These are phyloP conservation scores for Coelogynopora nodosa DNA, from an alignment of 2,888 invertebrate species.

Conservation along the genomic window DNA sequence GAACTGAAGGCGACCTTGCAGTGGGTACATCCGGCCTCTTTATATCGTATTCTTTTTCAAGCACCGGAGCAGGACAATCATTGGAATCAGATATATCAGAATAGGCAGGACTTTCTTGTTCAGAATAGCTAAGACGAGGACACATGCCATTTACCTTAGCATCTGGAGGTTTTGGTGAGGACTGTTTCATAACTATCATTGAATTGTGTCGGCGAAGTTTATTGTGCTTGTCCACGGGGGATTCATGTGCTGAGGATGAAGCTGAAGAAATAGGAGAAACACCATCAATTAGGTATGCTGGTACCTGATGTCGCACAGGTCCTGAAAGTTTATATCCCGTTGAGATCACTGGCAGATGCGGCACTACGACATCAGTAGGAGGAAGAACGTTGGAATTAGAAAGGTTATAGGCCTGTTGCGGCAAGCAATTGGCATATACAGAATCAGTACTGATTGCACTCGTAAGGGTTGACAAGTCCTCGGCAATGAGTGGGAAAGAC, in stretches of 20 bases:
- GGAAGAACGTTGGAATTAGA: too few species aligned
- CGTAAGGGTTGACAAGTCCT: background rate
- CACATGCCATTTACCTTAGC: background rate
- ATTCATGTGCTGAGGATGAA: background rate
- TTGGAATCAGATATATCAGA: conserved; percentile 44
- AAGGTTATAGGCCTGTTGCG: too few species aligned
- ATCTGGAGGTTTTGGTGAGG: background rate
- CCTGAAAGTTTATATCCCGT: background rate
- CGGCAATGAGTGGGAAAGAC: background rate
- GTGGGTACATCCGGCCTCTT: background rate
- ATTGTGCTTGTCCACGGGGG: background rate
- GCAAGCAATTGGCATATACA: background rate
- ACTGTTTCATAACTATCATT: background rate
- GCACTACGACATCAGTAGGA: background rate
- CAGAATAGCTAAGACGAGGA: background rate
- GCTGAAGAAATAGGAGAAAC: background rate
- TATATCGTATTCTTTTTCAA: conserved; percentile 40
- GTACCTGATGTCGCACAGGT: background rate
- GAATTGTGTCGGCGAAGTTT: background rate
- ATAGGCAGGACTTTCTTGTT: conserved; percentile 40
- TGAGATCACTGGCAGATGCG: background rate
- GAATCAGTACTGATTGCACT: background rate
- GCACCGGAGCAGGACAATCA: conserved; percentile 38
- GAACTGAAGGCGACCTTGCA: background rate
- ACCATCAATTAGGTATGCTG: background rate